These are phyloP conservation scores for Echiichthys vipera DNA, from an alignment of 2,797 vertebrate genomes.

Conservation along the genomic window DNA sequence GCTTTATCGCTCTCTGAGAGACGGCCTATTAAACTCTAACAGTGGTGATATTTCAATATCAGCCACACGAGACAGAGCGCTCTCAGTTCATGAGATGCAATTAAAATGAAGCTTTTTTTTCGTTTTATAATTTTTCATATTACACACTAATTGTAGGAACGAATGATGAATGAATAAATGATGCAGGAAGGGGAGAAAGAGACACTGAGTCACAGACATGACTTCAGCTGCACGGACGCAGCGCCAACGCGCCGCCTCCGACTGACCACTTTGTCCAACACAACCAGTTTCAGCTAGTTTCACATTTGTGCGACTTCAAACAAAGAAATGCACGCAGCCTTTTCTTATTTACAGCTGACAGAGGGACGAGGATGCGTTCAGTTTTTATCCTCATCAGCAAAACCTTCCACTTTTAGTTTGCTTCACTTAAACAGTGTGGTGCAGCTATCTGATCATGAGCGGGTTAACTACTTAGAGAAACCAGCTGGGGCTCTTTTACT, in stretches of 20 bases:
- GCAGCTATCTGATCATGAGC: slow-evolving; percentile 7
- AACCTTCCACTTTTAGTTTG: not conserved
- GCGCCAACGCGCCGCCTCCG: slow-evolving; percentile 63
- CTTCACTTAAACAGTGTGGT: not conserved
- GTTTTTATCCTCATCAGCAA: slow-evolving; percentile 1
- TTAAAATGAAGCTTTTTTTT: not conserved
- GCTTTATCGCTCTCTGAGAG: slow-evolving; percentile 54
- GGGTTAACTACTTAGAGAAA: slow-evolving; percentile 5
- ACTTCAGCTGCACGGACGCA: slow-evolving; percentile 67
- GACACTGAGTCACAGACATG: slow-evolving; percentile 74
- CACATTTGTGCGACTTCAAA: slow-evolving; percentile 15
- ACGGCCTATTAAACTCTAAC: slow-evolving; percentile 47
- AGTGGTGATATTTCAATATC: slow-evolving; percentile 31
- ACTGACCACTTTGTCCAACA: slow-evolving; percentile 56
- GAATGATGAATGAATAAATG: slow-evolving; percentile 47
- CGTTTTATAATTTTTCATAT: slow-evolving; percentile 28
- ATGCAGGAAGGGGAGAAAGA: slow-evolving; percentile 36
- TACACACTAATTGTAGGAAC: slow-evolving; percentile 42
- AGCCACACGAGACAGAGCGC: slow-evolving; percentile 9
- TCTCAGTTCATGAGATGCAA: not conserved
- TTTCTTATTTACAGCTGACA: not conserved
- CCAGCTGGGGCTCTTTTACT: slow-evolving; percentile 9
- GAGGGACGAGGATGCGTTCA: not conserved
- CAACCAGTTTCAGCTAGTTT: slow-evolving; percentile 13
- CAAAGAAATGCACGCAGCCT: not conserved